Evolutionary conservation across 2,113 vertebrate genomes (phyloP).

Genomic region (Bubalus kerabau): DNA sequence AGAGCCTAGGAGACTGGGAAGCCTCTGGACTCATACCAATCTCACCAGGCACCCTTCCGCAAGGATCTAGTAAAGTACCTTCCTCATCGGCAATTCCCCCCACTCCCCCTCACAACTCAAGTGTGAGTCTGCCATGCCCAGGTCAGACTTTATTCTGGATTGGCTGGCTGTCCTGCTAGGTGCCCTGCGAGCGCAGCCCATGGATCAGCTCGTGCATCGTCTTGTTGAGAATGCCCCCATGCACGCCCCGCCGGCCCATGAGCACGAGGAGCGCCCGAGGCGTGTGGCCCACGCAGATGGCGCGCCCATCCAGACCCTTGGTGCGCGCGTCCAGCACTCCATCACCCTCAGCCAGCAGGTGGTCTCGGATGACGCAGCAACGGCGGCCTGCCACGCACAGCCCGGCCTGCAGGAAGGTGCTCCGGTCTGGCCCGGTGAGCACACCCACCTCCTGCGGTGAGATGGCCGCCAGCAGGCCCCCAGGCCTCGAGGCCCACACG

Average conservation of each 20-base stretch:
- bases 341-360: conserved; percentile 66
- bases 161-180: neutral
- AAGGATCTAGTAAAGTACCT: neutral
- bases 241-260: conserved; percentile 71
- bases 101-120: neutral
- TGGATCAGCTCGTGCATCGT: conserved; percentile 67
- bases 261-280: conserved; percentile 72
- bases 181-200: conserved; percentile 50
- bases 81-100: neutral
- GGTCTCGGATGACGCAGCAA: conserved; percentile 71
- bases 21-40: neutral
- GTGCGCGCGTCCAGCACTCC: conserved; percentile 62
- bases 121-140: neutral
- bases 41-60: neutral
- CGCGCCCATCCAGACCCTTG: conserved; percentile 67
- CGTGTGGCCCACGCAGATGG: conserved; percentile 66
- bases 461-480: conserved; percentile 66
- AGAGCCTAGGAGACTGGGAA: neutral
- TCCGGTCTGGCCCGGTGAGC: conserved; percentile 60
- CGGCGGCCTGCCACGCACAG: conserved; percentile 70
- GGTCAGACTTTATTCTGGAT: conserved; percentile 47
- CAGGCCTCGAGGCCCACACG: conserved; percentile 66
- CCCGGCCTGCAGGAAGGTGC: conserved; percentile 52
- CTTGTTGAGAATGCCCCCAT: conserved; percentile 73
- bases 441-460: conserved; percentile 72